Percentiles rank a stretch among this genome's conserved stretches.
phyloP scores from a whole-genome alignment of 2,888 invertebrate genomes.

The Harpagoxenus sublaevis region DNA sequence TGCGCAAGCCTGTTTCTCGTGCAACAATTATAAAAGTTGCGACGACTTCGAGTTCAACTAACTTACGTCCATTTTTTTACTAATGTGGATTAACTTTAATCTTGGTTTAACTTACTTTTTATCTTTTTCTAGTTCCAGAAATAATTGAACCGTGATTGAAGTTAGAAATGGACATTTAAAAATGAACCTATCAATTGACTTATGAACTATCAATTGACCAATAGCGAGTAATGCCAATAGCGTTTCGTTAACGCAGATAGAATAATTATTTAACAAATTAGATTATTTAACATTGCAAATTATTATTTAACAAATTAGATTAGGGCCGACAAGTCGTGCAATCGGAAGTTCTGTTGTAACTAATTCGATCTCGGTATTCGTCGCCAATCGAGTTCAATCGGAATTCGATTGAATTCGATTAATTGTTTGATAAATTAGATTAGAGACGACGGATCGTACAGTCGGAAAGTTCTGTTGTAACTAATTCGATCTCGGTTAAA shows the following conservation, averaged over 20 bases:
- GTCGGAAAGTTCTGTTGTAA: not conserved
- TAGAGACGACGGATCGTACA: not conserved
- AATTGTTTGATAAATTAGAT: not conserved
- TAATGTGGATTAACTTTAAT: not conserved
- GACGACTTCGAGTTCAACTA: not conserved
- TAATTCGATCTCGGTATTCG: no score
- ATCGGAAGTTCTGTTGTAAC: no score
- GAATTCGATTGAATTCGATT: no score
- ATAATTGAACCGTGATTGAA: not conserved
- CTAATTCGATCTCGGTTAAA: not conserved
- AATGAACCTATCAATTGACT: not conserved
- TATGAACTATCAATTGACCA: not conserved
- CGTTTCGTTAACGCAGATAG: not conserved
- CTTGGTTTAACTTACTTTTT: not conserved
- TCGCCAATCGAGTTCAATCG: no score
- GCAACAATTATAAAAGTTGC: constrained; percentile 3
- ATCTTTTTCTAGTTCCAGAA: not conserved
- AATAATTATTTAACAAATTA: not conserved
- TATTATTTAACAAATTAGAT: not conserved
- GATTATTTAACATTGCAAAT: no score
- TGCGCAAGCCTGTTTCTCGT: not conserved
- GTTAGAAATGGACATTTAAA: not conserved
- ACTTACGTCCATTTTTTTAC: not conserved
- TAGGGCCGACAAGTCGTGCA: no score
- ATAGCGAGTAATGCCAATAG: not conserved